Percentiles rank a stretch among this genome's conserved stretches.
These are phyloP conservation scores for Sialis lutaria DNA, from an alignment of 2,888 invertebrate genomes.

Conservation along the genomic window DNA sequence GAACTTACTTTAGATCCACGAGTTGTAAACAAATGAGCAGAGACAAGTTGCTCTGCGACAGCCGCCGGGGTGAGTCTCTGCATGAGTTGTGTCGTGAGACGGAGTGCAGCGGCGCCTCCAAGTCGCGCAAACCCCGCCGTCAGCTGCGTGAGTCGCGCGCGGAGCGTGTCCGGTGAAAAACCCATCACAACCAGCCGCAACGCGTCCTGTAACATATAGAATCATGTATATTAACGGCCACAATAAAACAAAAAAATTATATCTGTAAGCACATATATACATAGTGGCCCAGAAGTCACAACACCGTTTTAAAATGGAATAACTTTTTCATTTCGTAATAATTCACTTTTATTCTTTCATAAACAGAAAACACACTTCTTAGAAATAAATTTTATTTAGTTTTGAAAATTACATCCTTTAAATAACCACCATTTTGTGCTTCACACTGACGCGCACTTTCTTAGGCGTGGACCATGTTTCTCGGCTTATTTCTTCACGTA, in stretches of 20 bases:
- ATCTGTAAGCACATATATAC: too few species aligned
- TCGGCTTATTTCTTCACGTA: too few species aligned
- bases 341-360: too few species aligned
- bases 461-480: too few species aligned
- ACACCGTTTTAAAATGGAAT: too few species aligned
- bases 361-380: too few species aligned
- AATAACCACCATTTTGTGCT: too few species aligned
- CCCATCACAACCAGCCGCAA: slow-evolving; percentile 18
- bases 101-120: slow-evolving; percentile 29
- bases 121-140: slow-evolving; percentile 27
- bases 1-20: slow-evolving; percentile 14
- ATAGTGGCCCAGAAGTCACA: too few species aligned
- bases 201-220: slow-evolving; percentile 1
- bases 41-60: slow-evolving; percentile 21
- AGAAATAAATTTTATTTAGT: too few species aligned
- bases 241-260: background rate
- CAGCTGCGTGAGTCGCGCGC: slow-evolving; percentile 23
- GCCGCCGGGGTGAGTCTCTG: slow-evolving; percentile 32
- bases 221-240: background rate
- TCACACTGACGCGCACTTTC: too few species aligned
- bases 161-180: slow-evolving; percentile 21
- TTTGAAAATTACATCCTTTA: too few species aligned
- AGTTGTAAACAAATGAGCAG: slow-evolving; percentile 12
- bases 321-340: too few species aligned
- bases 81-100: slow-evolving; percentile 31